Evolutionary conservation across 1,140 invertebrate species (phyloP).

Genomic region (Tenebrio molitor): DNA sequence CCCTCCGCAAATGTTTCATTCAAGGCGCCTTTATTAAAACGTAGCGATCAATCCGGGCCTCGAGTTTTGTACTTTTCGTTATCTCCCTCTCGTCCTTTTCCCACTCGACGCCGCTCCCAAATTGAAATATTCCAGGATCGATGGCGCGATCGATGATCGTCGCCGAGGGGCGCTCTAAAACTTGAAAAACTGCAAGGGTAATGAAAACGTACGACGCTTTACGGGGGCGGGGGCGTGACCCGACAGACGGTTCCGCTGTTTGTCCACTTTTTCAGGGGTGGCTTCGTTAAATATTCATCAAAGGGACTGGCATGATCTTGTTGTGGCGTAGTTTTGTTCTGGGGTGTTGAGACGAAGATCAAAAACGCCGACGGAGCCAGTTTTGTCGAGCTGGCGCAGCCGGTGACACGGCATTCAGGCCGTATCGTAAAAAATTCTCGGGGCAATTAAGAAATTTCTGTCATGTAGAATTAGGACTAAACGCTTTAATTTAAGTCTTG

Average conservation of each 20-base stretch:
- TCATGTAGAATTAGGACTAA: too few species aligned
- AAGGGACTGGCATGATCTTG: neutral
- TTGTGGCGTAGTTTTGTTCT: neutral
- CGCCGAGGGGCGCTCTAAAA: neutral
- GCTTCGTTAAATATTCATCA: neutral
- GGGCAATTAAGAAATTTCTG: too few species aligned
- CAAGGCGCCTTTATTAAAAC: slow-evolving; percentile 38
- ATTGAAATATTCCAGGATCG: neutral
- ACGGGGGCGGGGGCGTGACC: neutral
- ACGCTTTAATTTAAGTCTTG: too few species aligned
- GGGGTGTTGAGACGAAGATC: too few species aligned
- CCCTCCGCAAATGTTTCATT: slow-evolving; percentile 33
- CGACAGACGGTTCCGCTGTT: neutral
- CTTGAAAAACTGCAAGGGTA: neutral
- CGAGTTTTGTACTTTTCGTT: neutral
- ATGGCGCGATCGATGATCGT: neutral
- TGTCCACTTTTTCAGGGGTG: neutral
- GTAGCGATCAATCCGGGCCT: slow-evolving; percentile 31
- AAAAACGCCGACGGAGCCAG: too few species aligned
- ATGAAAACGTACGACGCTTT: neutral
- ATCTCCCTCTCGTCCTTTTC: neutral
- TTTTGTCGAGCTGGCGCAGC: too few species aligned
- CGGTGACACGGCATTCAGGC: too few species aligned
- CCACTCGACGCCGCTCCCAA: neutral
- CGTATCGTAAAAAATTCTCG: too few species aligned